Evolutionary conservation across 1,140 invertebrate species (phyloP).

Genomic region (Metopolophium dirhodum): DNA sequence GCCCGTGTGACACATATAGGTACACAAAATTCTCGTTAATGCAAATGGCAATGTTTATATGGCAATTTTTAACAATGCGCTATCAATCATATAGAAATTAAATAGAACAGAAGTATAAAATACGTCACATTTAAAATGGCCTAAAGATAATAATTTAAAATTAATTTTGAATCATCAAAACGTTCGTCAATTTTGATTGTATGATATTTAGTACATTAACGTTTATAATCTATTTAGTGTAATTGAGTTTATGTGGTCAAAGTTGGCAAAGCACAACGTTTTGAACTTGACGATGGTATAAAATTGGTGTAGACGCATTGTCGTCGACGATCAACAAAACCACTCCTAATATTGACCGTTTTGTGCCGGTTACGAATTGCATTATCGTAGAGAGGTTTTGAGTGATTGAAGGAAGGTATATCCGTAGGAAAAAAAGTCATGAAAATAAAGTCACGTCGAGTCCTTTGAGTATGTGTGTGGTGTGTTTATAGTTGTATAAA

Average conservation of each 20-base stretch:
- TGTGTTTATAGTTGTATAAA: neutral
- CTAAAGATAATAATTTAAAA: no score
- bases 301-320: neutral
- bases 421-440: no score
- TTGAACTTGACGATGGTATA: neutral
- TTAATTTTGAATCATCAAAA: no score
- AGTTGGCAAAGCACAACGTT: neutral
- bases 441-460: neutral
- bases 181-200: no score
- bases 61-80: no score
- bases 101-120: no score
- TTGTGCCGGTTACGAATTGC: neutral
- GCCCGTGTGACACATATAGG: neutral
- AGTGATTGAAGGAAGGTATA: neutral
- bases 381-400: neutral
- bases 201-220: no score
- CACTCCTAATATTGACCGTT: neutral
- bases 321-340: neutral
- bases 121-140: no score
- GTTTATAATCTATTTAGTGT: no score
- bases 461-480: no score
- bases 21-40: neutral
- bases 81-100: no score
- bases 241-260: neutral
- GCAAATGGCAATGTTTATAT: no score